These are phyloP conservation scores for Psephotus haematonotus DNA, from an alignment of 2,113 vertebrate species.

Conservation along the genomic window DNA sequence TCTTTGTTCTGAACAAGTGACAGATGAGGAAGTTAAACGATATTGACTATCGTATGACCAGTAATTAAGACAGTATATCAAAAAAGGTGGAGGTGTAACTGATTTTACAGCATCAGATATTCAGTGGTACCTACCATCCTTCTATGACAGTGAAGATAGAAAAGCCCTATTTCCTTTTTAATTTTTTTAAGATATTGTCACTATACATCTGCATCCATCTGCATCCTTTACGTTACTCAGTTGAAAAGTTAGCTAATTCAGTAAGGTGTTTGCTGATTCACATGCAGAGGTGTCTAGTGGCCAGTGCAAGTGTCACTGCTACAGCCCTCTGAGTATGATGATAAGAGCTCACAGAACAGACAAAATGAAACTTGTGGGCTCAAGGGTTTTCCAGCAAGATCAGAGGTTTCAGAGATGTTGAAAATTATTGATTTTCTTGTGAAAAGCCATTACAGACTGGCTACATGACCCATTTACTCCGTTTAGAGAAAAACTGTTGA, in stretches of 20 bases:
- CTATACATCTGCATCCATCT: neutral
- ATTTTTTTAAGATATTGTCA: neutral
- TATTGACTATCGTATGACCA: neutral
- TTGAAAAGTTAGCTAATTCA: neutral
- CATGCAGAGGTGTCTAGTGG: neutral
- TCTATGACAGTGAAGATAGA: neutral
- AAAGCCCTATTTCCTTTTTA: neutral
- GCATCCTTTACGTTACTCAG: neutral
- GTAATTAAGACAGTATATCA: neutral
- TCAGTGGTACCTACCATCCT: neutral
- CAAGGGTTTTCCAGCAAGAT: slow-evolving; percentile 22
- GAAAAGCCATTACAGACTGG: slow-evolving; percentile 1
- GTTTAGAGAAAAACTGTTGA: neutral
- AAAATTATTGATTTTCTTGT: slow-evolving; percentile 16
- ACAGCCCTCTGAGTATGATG: neutral
- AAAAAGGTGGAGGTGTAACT: neutral
- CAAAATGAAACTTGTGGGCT: slow-evolving; percentile 46
- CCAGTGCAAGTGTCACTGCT: neutral
- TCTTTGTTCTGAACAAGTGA: neutral
- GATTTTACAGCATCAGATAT: neutral
- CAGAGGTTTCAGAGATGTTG: slow-evolving; percentile 3
- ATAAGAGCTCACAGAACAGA: neutral
- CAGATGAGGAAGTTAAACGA: neutral
- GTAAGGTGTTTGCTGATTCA: neutral
- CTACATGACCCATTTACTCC: neutral